Percentiles rank a stretch among this genome's conserved stretches.
These are phyloP conservation scores for Himalopsyche japonica DNA, from an alignment of 2,888 invertebrate genomes.

Conservation along the genomic window DNA sequence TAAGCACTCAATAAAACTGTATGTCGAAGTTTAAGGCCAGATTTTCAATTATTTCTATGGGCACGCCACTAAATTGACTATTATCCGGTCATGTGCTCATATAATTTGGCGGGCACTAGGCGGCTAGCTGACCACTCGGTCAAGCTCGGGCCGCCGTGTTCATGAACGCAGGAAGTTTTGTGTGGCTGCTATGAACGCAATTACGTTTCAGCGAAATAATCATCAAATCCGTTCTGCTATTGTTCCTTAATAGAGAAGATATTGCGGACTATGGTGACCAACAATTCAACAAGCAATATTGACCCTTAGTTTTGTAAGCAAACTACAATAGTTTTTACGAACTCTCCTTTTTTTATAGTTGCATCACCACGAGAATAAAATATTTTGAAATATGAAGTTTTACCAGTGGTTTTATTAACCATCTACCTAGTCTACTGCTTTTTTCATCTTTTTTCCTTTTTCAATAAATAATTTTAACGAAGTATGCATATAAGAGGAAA, in stretches of 20 bases:
- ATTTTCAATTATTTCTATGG: neutral
- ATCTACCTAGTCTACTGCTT: too few relatives aligned
- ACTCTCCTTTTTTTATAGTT: too few relatives aligned
- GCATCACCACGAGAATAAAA: too few relatives aligned
- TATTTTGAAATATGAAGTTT: too few relatives aligned
- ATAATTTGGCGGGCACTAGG: neutral
- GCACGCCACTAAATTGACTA: neutral
- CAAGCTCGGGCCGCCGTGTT: neutral
- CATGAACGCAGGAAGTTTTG: constrained; percentile 33
- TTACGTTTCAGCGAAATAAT: constrained; percentile 40
- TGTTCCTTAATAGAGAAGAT: constrained; percentile 30
- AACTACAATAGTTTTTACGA: too few relatives aligned
- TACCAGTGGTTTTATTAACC: too few relatives aligned
- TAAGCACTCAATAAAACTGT: too few relatives aligned
- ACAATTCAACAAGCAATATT: neutral
- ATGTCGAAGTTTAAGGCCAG: neutral
- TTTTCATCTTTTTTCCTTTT: too few relatives aligned
- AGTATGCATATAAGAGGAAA: too few relatives aligned
- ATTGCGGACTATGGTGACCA: neutral
- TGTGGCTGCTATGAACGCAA: constrained; percentile 37
- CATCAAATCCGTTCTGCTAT: constrained; percentile 38
- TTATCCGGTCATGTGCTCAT: neutral
- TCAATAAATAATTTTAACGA: too few relatives aligned
- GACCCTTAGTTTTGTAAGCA: too few relatives aligned
- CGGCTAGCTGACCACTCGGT: neutral